These are phyloP conservation scores for Leptinotarsa haldemani DNA, from an alignment of 2,888 invertebrate genomes.

Conservation along the genomic window DNA sequence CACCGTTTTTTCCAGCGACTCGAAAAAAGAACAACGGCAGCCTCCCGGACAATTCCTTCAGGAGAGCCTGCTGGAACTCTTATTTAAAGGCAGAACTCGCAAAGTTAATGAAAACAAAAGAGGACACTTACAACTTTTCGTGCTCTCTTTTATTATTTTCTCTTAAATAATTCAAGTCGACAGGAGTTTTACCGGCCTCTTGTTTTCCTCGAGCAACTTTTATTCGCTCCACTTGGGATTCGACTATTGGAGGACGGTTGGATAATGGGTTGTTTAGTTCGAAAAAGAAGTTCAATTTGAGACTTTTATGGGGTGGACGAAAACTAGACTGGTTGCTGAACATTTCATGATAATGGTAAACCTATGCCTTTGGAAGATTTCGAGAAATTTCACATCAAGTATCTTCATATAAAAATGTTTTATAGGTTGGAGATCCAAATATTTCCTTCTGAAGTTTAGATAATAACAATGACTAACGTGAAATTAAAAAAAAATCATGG, in stretches of 20 bases:
- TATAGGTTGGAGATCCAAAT: no score
- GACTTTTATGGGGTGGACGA: neutral
- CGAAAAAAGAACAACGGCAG: slow-evolving; percentile 1
- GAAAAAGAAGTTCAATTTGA: neutral
- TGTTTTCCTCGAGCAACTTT: neutral
- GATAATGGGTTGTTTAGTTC: neutral
- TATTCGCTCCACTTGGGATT: neutral
- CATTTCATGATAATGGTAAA: neutral
- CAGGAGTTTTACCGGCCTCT: slow-evolving; percentile 1
- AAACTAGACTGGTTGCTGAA: neutral
- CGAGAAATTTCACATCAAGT: no score
- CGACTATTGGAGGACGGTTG: neutral
- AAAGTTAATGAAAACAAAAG: slow-evolving; percentile 28
- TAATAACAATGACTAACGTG: no score
- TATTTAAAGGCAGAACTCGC: neutral
- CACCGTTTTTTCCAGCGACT: neutral
- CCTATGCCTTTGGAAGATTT: neutral
- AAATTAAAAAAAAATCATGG: no score
- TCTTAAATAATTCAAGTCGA: slow-evolving; percentile 4
- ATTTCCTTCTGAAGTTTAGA: no score
- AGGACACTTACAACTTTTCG: slow-evolving; percentile 11
- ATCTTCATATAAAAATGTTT: no score
- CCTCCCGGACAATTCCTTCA: neutral
- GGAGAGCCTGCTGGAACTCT: slow-evolving; percentile 2
- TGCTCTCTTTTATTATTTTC: slow-evolving; percentile 19